Evolutionary conservation across 1,140 invertebrate species (phyloP), one percentile per base, ranked within the genome.

Genomic region (Phenacoccus solenopsis): DNA sequence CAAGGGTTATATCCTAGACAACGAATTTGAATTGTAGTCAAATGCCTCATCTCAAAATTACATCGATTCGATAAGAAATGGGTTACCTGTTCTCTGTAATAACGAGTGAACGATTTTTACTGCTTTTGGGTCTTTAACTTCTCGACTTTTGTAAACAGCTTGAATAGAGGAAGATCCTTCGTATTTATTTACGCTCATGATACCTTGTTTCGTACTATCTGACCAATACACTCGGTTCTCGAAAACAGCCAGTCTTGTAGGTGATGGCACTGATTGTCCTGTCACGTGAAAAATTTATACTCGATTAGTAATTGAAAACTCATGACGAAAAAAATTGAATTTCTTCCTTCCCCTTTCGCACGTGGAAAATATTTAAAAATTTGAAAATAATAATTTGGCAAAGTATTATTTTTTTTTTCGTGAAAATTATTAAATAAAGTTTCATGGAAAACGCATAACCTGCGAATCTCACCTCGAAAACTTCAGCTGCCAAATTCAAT

Each of bases 181-280:
- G 75, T 87, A 98, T 78, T 98, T 97, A 75, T 94, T 90, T 0
- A 96, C 89, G 1, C 88, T 89, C 80, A 97, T 87, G 2, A 98
- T 87, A 0, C 93, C 94, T 78, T 98, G 93, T 75, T 96, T 94
- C 0, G 94, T 98, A 72, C 87, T 88, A 76, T 98, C 97, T 0
- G 95, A 96, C 93, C 94, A 98, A 79, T 88, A 98, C 1, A 98
- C 84, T 30, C 88, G 82, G 76, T 94, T 91, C 79, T 98, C 94
- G 79, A 96, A 97, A 0, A 95, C 77, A 0, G 93, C 87, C 5
- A 98, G 76, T 24, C 91, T 82, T 0, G 90, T 87, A 0, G 94
- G 91, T 20, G 91, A 90, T 0, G 94, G 94, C 0, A 96, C 92
- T 68, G 89, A 84, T 68, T 90, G 87, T 21, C 94, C 83, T 73